phyloP scores from a whole-genome alignment of 1,140 invertebrate genomes.

The Drosophila willistoni region DNA sequence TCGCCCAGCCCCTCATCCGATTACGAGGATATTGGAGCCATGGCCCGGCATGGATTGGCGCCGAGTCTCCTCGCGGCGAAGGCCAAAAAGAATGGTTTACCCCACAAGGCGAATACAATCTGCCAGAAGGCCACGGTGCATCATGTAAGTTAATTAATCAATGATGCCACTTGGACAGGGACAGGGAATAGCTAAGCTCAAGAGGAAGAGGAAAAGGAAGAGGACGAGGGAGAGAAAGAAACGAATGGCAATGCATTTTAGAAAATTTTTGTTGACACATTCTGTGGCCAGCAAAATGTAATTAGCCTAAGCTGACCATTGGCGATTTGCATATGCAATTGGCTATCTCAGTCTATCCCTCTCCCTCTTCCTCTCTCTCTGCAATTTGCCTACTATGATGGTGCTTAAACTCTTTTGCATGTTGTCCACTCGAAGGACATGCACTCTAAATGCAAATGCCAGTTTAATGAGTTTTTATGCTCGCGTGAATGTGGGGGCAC shows the following conservation, averaged over 20 bases:
- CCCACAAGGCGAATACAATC: constrained; percentile 82
- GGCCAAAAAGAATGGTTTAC: constrained; percentile 81
- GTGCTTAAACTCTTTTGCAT: constrained; percentile 30
- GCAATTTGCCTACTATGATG: constrained; percentile 3
- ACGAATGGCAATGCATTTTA: constrained; percentile 41
- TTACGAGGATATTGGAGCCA: constrained; percentile 82
- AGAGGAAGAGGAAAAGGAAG: background rate
- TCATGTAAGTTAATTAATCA: constrained; percentile 83
- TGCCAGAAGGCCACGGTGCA: constrained; percentile 83
- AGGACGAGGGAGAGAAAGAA: background rate
- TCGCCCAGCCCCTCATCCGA: constrained; percentile 83
- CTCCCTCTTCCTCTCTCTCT: no score
- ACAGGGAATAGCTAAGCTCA: background rate
- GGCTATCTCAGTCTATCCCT: constrained; percentile 24
- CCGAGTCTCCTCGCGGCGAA: constrained; percentile 72
- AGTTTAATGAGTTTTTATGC: constrained; percentile 78
- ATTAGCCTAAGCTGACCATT: constrained; percentile 57
- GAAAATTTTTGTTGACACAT: constrained; percentile 53
- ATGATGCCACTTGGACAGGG: constrained; percentile 12
- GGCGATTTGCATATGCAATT: constrained; percentile 73
- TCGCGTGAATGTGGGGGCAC: constrained; percentile 22
- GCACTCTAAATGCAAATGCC: constrained; percentile 79
- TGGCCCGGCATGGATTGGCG: constrained; percentile 70
- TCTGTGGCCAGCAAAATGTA: constrained; percentile 61
- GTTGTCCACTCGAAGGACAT: constrained; percentile 38